A percentile compares a stretch with the other conserved stretches of the same genome.
phyloP scores from a whole-genome alignment of 2,113 vertebrate species.

The Dolichotis patagonum region DNA sequence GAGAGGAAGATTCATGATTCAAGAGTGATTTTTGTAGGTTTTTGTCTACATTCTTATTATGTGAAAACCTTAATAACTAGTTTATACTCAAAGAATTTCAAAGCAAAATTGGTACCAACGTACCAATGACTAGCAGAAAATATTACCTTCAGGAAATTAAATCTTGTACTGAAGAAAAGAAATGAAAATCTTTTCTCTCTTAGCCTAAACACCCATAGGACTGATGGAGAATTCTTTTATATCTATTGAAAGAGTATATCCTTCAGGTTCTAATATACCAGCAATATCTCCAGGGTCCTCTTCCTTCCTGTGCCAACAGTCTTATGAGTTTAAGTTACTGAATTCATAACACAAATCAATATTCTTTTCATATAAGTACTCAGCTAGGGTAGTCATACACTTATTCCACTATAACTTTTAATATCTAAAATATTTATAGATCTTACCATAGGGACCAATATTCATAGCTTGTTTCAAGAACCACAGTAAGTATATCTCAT shows the following conservation, averaged over 20 bases:
- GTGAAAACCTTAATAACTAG: neutral
- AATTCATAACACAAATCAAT: conserved; percentile 69
- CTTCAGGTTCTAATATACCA: conserved; percentile 50
- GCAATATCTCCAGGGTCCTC: neutral
- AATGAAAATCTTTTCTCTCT: conserved; percentile 20
- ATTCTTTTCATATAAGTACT: conserved; percentile 59
- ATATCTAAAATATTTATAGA: conserved; percentile 66
- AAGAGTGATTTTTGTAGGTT: neutral
- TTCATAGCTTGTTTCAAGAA: conserved; percentile 48
- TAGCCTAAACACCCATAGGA: neutral
- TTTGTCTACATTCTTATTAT: neutral
- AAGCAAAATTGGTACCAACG: conserved; percentile 25
- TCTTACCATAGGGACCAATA: conserved; percentile 38
- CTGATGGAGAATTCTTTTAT: conserved; percentile 36
- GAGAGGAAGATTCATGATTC: neutral
- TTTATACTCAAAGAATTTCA: neutral
- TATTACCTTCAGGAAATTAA: conserved; percentile 54
- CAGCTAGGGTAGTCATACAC: neutral
- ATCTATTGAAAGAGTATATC: conserved; percentile 43
- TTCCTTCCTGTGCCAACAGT: neutral
- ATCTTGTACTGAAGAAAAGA: conserved; percentile 33
- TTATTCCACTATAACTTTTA: conserved; percentile 54
- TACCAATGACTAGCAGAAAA: conserved; percentile 1
- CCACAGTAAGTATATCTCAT: conserved; percentile 14
- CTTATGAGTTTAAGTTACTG: conserved; percentile 67